A percentile compares a stretch with the other conserved stretches of the same genome.
These are phyloP conservation scores for Drosophila nigricruria DNA, from an alignment of 2,888 invertebrate genomes.

Conservation along the genomic window DNA sequence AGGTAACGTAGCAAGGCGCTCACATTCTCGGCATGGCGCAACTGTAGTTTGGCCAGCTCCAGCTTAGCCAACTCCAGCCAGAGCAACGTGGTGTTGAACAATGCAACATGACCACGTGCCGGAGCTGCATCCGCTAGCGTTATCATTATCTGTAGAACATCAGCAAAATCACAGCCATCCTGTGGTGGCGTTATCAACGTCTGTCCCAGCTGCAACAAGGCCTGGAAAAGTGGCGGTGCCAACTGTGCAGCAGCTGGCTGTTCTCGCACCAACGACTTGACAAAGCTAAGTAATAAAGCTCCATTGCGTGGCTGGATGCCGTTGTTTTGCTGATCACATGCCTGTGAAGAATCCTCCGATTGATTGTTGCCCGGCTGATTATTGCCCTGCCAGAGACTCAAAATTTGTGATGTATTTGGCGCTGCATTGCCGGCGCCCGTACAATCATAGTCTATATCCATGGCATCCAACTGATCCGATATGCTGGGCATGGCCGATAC, in stretches of 20 bases:
- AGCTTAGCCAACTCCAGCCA: constrained; percentile 92
- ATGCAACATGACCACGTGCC: constrained; percentile 89
- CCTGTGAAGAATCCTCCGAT: constrained; percentile 83
- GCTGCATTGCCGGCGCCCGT: constrained; percentile 57
- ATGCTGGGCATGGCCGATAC: constrained; percentile 85
- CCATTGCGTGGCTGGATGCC: constrained; percentile 87
- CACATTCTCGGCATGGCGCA: constrained; percentile 88
- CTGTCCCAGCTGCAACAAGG: constrained; percentile 90
- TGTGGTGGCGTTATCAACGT: constrained; percentile 88
- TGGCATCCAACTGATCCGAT: constrained; percentile 85
- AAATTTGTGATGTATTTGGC: constrained; percentile 63
- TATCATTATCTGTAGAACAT: constrained; percentile 91
- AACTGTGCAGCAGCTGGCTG: constrained; percentile 82
- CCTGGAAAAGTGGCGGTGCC: constrained; percentile 88
- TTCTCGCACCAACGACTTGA: constrained; percentile 90
- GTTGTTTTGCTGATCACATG: constrained; percentile 71
- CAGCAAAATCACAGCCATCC: constrained; percentile 91
- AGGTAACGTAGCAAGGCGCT: constrained; percentile 94
- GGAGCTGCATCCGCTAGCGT: constrained; percentile 94
- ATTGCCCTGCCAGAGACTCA: constrained; percentile 83
- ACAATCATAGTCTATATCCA: constrained; percentile 86
- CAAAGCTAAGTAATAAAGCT: constrained; percentile 89
- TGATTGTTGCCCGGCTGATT: constrained; percentile 86
- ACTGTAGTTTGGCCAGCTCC: constrained; percentile 77
- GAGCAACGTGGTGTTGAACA: constrained; percentile 92